These are phyloP conservation scores for Lithobates sylvaticus DNA, from an alignment of 2,797 vertebrate species.

Conservation along the genomic window DNA sequence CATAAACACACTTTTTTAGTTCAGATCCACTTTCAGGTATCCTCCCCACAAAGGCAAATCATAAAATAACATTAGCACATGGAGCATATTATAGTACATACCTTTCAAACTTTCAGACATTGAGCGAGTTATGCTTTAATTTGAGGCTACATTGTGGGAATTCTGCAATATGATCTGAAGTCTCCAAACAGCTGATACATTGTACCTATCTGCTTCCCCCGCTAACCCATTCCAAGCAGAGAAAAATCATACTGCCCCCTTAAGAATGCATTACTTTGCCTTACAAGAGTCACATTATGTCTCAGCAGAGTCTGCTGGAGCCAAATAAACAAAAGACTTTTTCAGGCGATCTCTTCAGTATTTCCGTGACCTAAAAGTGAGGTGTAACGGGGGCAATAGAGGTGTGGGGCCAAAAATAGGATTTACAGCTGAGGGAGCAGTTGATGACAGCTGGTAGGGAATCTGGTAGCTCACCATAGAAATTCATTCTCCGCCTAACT, in stretches of 20 bases:
- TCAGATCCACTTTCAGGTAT: too few relatives aligned
- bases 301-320: background rate
- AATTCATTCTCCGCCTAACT: too few relatives aligned
- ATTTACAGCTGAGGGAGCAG: constrained; percentile 32
- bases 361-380: constrained; percentile 55
- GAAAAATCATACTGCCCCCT: background rate
- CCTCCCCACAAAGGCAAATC: too few relatives aligned
- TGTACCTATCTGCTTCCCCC: background rate
- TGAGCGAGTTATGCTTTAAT: background rate
- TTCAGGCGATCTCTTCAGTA: constrained; percentile 28
- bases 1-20: too few relatives aligned
- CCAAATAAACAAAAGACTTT: constrained; percentile 33
- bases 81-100: background rate
- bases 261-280: constrained; percentile 2
- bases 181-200: background rate
- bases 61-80: too few relatives aligned
- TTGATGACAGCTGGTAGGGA: constrained; percentile 37
- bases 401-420: constrained; percentile 15
- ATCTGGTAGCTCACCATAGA: background rate
- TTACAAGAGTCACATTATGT: constrained; percentile 3
- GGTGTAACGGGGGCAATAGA: constrained; percentile 9
- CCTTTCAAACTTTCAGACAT: background rate
- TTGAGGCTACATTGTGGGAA: background rate
- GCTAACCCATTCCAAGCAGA: background rate
- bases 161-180: background rate